These are phyloP conservation scores for Gymnocephalus cernua DNA, from an alignment of 2,113 vertebrate species.

Conservation along the genomic window DNA sequence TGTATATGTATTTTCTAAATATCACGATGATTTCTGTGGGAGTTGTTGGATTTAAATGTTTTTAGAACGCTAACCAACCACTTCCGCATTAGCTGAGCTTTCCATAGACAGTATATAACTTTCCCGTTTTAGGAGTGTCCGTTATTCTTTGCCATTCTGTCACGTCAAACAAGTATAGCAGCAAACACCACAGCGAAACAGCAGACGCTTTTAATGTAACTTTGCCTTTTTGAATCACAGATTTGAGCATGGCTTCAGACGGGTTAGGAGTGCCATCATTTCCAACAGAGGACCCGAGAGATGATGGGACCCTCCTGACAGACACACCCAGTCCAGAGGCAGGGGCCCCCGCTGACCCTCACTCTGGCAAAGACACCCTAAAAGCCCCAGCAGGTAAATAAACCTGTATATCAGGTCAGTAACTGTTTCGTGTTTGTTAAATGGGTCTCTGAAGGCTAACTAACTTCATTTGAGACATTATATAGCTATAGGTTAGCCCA, in stretches of 20 bases:
- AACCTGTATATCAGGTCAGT: no score
- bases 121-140: constrained; percentile 9
- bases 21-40: accelerated
- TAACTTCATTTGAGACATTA: neutral
- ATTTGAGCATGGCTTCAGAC: constrained; percentile 64
- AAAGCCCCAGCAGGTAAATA: constrained; percentile 48
- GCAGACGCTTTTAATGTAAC: neutral
- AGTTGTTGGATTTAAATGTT: neutral
- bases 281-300: neutral
- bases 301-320: neutral
- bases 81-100: constrained; percentile 43
- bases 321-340: neutral
- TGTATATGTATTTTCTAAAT: neutral
- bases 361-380: neutral
- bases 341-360: neutral
- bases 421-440: neutral
- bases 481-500: neutral
- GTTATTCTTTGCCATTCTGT: neutral
- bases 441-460: neutral
- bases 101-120: no score
- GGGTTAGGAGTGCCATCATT: neutral
- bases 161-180: neutral
- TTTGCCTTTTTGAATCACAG: constrained; percentile 4
- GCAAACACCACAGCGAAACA: neutral
- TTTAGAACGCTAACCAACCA: neutral